Conservation (phyloP, 2,797 vertebrate species). For the Masticophis lateralis region DNA sequence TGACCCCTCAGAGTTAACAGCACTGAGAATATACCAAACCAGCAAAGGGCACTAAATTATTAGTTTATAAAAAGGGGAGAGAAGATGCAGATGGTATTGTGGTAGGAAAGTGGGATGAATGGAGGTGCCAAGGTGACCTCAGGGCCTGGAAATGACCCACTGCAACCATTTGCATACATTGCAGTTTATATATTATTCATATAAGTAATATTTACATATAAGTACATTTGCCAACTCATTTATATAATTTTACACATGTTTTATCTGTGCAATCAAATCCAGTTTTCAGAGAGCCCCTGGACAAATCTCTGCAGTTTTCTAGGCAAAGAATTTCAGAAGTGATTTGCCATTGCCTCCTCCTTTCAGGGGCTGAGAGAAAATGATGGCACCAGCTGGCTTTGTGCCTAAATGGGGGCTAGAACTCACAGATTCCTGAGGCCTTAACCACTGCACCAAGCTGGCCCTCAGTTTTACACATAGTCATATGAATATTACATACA, state of each 20-base stretch:
- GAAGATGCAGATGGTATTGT: background rate
- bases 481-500: background rate
- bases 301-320: background rate
- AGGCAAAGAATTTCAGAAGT: background rate
- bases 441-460: background rate
- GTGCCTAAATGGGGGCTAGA: background rate
- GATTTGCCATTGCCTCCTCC: background rate
- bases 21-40: slow-evolving; percentile 49
- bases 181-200: background rate
- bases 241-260: background rate
- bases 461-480: background rate
- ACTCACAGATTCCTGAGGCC: background rate
- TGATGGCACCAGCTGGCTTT: background rate
- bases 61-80: background rate
- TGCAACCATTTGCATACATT: background rate
- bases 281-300: background rate
- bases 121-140: background rate
- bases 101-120: background rate
- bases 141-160: background rate
- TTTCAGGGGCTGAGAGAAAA: background rate
- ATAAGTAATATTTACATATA: background rate
- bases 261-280: background rate
- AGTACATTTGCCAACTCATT: background rate
- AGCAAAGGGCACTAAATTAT: background rate
- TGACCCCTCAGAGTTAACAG: slow-evolving; percentile 47